Evolutionary conservation across 2,113 vertebrate genomes (phyloP).

Genomic region (Antechinus flavipes): DNA sequence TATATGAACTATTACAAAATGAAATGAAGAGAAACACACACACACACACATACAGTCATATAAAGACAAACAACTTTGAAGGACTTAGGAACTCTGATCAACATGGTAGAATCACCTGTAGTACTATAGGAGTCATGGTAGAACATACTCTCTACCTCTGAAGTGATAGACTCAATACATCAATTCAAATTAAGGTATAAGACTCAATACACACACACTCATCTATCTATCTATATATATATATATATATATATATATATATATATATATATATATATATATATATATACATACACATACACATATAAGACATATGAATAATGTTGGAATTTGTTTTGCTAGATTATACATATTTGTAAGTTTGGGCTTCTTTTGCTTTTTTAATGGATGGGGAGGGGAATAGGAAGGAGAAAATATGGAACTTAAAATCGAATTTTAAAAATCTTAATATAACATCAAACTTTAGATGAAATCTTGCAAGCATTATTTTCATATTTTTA

Average conservation of each 20-base stretch:
- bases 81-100: neutral
- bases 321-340: neutral
- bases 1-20: neutral
- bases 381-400: neutral
- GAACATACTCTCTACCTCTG: neutral
- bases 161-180: neutral
- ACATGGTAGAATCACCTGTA: neutral
- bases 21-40: neutral
- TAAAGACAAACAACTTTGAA: neutral
- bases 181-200: neutral
- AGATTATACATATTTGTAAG: neutral
- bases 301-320: neutral
- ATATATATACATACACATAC: neutral
- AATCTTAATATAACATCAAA: slow-evolving; percentile 12
- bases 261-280: neutral
- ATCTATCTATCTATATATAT: fast-evolving
- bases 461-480: slow-evolving; percentile 20
- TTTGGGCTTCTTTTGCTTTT: neutral
- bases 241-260: fast-evolving
- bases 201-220: neutral
- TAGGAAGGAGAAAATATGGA: slow-evolving; percentile 1
- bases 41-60: neutral
- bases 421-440: slow-evolving; percentile 19
- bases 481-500: slow-evolving; percentile 30
- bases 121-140: neutral